These are phyloP conservation scores for Phyto melanocephala DNA, from an alignment of 2,888 invertebrate genomes.

Conservation along the genomic window DNA sequence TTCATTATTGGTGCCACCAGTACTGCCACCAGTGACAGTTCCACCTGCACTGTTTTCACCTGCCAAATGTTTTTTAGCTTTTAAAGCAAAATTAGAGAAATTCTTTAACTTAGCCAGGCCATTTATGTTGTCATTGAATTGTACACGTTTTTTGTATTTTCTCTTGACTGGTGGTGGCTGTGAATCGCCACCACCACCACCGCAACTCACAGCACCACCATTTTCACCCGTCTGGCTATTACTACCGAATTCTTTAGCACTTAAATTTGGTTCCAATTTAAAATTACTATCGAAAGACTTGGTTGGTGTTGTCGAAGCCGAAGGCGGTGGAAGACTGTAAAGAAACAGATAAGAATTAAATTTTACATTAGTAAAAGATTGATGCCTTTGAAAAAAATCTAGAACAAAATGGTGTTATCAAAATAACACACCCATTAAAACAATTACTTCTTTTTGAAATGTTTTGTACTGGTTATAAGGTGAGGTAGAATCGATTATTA, in stretches of 20 bases:
- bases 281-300: conserved; percentile 78
- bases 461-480: not conserved
- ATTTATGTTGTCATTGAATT: conserved; percentile 76
- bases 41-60: conserved; percentile 67
- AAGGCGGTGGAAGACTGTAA: conserved; percentile 74
- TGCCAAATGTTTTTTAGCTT: conserved; percentile 74
- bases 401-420: not conserved
- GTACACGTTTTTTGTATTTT: conserved; percentile 77
- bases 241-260: conserved; percentile 76
- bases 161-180: conserved; percentile 70
- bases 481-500: not conserved
- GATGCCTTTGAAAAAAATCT: not conserved
- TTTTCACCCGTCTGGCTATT: conserved; percentile 69
- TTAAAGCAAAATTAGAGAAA: conserved; percentile 71
- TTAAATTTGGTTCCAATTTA: conserved; percentile 77
- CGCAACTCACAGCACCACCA: conserved; percentile 44
- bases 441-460: not conserved
- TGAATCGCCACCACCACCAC: conserved; percentile 51
- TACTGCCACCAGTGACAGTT: not conserved
- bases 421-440: not conserved
- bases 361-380: not conserved
- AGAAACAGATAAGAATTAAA: not conserved
- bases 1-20: conserved; percentile 22
- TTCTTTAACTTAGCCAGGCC: conserved; percentile 72
- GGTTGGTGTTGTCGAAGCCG: conserved; percentile 75